These are phyloP conservation scores for Chaetogeoica ovagalla DNA, from an alignment of 2,888 invertebrate genomes.

Conservation along the genomic window DNA sequence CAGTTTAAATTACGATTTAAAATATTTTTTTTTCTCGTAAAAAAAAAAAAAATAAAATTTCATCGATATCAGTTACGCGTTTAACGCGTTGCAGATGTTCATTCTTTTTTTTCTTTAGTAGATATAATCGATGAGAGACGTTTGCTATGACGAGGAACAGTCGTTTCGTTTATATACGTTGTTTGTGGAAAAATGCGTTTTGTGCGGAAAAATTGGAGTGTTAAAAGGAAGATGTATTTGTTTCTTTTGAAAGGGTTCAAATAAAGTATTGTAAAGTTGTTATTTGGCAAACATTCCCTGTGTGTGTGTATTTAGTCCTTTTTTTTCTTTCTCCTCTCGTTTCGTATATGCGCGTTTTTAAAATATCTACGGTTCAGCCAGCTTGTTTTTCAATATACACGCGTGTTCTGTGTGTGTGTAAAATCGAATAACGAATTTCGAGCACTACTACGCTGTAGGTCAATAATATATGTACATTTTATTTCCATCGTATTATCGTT, in stretches of 20 bases:
- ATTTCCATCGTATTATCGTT: no score
- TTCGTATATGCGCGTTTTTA: neutral
- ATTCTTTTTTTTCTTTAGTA: neutral
- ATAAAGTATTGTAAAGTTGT: neutral
- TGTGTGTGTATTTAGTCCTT: no score
- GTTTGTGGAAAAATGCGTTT: neutral
- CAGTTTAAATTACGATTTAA: no score
- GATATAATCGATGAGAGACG: neutral
- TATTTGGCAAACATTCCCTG: slow-evolving; percentile 18
- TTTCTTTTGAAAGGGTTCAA: slow-evolving; percentile 1
- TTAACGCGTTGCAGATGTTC: neutral
- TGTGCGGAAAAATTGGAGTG: neutral
- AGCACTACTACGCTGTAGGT: no score
- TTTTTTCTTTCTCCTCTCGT: no score
- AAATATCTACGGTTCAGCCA: slow-evolving; percentile 2
- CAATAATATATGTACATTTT: no score
- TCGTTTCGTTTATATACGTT: neutral
- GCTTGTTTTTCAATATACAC: no score
- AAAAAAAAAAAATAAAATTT: no score
- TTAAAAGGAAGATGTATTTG: slow-evolving; percentile 7
- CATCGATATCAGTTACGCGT: no score
- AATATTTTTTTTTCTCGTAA: no score
- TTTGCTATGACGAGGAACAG: neutral
- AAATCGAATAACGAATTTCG: no score
- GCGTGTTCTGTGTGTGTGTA: no score